Conservation (phyloP, 1,140 invertebrate genomes). For the Andricus grossulariae region DNA sequence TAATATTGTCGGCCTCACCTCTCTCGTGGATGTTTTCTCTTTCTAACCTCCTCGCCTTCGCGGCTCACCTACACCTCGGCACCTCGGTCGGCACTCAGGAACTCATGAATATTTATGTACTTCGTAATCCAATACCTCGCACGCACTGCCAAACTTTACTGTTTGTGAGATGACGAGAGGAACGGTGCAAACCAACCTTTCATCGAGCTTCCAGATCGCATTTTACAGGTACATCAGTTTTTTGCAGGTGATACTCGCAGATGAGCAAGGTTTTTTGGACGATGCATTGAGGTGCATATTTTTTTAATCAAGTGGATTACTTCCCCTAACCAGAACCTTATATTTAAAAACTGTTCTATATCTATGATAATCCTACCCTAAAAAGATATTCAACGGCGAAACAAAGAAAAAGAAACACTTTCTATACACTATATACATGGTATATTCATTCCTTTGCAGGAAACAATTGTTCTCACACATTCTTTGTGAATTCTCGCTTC, state of each 20-base stretch:
- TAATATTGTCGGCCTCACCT: constrained; percentile 67
- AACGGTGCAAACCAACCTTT: constrained; percentile 13
- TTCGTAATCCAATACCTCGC: constrained; percentile 54
- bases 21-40: constrained; percentile 36
- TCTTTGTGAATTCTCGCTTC: constrained; percentile 13
- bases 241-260: neutral
- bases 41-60: constrained; percentile 40
- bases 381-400: no score
- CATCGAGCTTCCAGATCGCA: constrained; percentile 23
- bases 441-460: no score
- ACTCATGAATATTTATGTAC: constrained; percentile 67
- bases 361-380: no score
- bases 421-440: no score
- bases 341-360: no score
- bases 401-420: no score
- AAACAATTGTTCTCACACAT: neutral
- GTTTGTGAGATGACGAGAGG: neutral
- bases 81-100: constrained; percentile 38
- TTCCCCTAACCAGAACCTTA: no score
- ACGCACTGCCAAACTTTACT: constrained; percentile 36
- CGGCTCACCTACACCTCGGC: constrained; percentile 24
- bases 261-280: no score
- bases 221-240: constrained; percentile 6
- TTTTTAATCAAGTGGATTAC: no score
- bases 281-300: no score